Conservation (phyloP, 2,113 vertebrate species). For the Erinaceus europaeus region DNA sequence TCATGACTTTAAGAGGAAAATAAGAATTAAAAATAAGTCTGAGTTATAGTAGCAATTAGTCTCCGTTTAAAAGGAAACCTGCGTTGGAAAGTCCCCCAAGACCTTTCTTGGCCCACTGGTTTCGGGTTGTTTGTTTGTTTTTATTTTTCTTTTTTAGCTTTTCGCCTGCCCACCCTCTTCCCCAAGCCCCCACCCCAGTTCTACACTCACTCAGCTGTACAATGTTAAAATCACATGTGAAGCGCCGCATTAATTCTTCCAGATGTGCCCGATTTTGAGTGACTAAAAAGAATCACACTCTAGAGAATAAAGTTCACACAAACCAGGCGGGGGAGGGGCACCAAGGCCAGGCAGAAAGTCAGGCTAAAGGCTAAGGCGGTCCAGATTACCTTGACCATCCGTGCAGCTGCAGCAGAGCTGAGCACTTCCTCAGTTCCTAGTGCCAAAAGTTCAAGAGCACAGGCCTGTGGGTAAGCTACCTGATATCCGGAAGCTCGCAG, state of each 20-base stretch:
- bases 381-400: not conserved
- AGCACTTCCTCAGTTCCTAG: not conserved
- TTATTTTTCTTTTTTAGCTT: not conserved
- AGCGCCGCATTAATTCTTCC: not conserved
- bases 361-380: not conserved
- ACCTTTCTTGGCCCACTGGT: conserved; percentile 10
- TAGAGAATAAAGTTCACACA: not conserved
- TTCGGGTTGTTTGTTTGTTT: not conserved
- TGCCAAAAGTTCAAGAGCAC: not conserved
- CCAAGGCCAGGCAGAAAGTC: not conserved
- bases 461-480: fast-evolving
- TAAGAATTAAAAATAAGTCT: conserved; percentile 25
- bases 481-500: not conserved
- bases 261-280: conserved; percentile 1
- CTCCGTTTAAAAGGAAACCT: conserved; percentile 9
- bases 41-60: not conserved
- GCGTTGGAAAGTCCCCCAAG: not conserved
- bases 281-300: not conserved
- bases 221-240: not conserved
- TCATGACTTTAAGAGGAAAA: conserved; percentile 29
- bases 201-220: not conserved
- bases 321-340: not conserved
- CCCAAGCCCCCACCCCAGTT: conserved; percentile 18
- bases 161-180: not conserved
- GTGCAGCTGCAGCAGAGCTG: not conserved